Base-by-base conservation (phyloP, 2,888 invertebrate species). In the Eupithecia dodoneata region DNA sequence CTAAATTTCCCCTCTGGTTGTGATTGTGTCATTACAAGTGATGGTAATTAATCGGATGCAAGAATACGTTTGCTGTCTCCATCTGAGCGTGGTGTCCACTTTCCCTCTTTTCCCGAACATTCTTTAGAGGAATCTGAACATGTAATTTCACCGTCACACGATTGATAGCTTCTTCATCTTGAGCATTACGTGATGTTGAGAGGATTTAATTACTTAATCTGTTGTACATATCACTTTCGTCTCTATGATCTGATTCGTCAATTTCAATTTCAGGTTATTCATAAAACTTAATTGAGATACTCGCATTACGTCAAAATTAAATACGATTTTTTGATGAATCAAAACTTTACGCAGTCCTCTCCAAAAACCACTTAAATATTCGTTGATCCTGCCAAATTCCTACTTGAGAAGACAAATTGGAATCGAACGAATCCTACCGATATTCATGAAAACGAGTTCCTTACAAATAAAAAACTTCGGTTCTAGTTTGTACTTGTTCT, bases 21-120 rank as follows among this genome's bases (percentile, higher is more conserved):
- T 73, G 67, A 66, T 71, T 69, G 65, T 76, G 74, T 79, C 49
- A 73, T 7, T 73, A 65, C 77, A 72, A 76, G 52, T 76, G 74
- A 63, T 81, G 76, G 72, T 81, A 79, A 81, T 81, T 75, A 78
- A 72, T 81, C 76, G 76, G 79, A 79, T 81, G 76, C 76, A 76
- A 71, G 70, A 18, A 76, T 80, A 79, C 69, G 72, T 74, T 82
- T 82, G 79, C 85, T 85, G 81, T 87, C 86, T 88, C 83, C 86
- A 83, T 18, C 83, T 83, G 80, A 86, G 87, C 92, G 89, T 88
- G 83, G 76, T 79, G 73, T 79, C 81, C 88, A 92, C 93, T 93
- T 93, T 93, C 93, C 89, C 92, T 89, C 89, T 92, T 89, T 90
- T 88, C 90, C 88, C 86, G 85, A 85, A 84, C 86, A 87, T 87